phyloP scores from a whole-genome alignment of 2,113 vertebrate species.

The Calidris pygmaea region DNA sequence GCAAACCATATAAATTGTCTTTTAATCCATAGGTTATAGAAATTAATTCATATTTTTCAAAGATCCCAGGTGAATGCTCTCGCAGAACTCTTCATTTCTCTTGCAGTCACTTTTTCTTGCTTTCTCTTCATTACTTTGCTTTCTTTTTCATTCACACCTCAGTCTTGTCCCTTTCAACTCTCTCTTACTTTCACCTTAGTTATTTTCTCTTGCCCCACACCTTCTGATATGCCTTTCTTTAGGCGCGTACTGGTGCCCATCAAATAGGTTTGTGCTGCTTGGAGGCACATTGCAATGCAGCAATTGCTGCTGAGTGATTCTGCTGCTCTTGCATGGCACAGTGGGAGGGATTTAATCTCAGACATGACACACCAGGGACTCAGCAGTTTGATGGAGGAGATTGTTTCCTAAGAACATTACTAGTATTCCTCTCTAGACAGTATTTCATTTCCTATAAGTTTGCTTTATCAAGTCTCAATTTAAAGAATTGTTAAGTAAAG shows the following conservation, averaged over 20 bases:
- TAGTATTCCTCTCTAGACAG: not conserved
- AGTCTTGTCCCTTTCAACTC: not conserved
- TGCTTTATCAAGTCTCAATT: not conserved
- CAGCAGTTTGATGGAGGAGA: not conserved
- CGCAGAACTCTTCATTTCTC: not conserved
- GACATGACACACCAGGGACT: not conserved
- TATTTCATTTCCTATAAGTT: not conserved
- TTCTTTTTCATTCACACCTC: not conserved
- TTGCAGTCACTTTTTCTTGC: not conserved
- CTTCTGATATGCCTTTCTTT: not conserved
- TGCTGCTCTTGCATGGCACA: not conserved
- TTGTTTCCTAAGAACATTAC: not conserved
- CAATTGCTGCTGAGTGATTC: not conserved
- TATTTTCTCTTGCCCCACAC: not conserved
- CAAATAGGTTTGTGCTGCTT: not conserved
- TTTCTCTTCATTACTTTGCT: not conserved
- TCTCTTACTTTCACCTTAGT: not conserved
- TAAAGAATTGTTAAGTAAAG: constrained; percentile 31
- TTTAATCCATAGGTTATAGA: not conserved
- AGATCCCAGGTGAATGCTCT: not conserved
- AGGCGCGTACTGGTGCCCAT: not conserved
- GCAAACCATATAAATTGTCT: not conserved
- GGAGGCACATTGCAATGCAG: constrained; percentile 9
- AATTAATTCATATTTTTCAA: not conserved
- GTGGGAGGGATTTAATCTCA: constrained; percentile 15